These are phyloP conservation scores for Castor canadensis DNA, from an alignment of 2,113 vertebrate genomes.

Conservation along the genomic window DNA sequence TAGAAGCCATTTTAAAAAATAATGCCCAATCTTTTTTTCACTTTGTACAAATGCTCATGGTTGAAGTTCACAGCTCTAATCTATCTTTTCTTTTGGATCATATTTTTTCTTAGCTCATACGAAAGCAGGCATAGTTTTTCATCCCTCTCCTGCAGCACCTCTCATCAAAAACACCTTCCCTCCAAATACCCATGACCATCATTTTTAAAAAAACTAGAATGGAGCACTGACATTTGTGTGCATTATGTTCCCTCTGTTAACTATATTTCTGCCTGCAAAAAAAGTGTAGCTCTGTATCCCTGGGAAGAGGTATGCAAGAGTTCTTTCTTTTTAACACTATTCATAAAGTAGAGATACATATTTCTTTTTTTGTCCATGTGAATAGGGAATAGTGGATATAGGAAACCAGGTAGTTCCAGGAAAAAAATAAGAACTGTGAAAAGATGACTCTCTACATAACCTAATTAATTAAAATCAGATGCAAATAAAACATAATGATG, in stretches of 20 bases:
- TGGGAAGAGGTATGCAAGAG: conserved; percentile 17
- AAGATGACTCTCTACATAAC: background rate
- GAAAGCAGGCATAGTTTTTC: conserved; percentile 11
- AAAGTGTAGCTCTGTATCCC: conserved; percentile 34
- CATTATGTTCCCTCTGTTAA: conserved; percentile 66
- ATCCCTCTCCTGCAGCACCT: background rate
- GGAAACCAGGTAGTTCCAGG: background rate
- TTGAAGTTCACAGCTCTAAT: background rate
- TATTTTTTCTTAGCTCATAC: background rate
- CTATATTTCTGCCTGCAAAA: conserved; percentile 62
- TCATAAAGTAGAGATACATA: conserved; percentile 34
- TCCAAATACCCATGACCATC: conserved; percentile 62
- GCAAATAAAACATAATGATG: background rate
- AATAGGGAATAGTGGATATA: background rate
- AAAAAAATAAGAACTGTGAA: background rate
- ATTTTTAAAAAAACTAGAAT: conserved; percentile 40
- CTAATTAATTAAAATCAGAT: background rate
- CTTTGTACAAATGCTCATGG: background rate
- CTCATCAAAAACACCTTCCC: conserved; percentile 62
- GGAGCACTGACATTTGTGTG: conserved; percentile 57
- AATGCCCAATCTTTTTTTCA: background rate
- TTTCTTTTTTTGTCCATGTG: conserved; percentile 43
- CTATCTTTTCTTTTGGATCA: conserved; percentile 13
- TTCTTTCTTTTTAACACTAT: conserved; percentile 8
- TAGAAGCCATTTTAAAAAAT: background rate